Base-by-base conservation (phyloP, 2,888 invertebrate genomes). In the Pedicia rivosa region DNA sequence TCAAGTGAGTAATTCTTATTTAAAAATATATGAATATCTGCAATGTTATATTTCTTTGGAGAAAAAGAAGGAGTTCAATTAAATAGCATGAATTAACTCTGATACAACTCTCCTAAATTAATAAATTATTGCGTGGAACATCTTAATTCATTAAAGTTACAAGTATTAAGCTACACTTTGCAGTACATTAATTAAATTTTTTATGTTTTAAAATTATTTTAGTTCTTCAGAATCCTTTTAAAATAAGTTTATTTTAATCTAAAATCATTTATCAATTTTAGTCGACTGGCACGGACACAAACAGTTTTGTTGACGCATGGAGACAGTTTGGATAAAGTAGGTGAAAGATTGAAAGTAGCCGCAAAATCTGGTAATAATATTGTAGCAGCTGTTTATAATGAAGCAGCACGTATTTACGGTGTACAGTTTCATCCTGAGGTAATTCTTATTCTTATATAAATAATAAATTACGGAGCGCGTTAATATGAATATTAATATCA, bases 341-440 rank as follows among this genome's bases (percentile, higher is more conserved):
- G 94, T 20, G 83, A 91, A 33, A 72, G 75, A 45, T 88, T 98
- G 62, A 78, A 81, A 52, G 69, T 83, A 14, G 79, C 87, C 39
- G 95, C 91, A 26, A 78, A 76, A 56, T 87, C 87, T 29, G 62
- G 67, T 27, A 77, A 76, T 51, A 75, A 78, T 46, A 74, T 87
- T 55, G 72, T 88, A 47, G 80, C 87, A 9, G 95, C 84, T 39
- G 84, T 98, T 51, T 82, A 83, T 51, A 87, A 88, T 65, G 92
- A 94, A 54, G 81, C 83, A 55, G 67, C 80, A 59, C 74, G 82
- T 37, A 70, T 94, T 40, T 95, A 91, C 55, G 98, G 97, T 19
- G 83, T 98, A 43, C 98, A 98, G 66, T 98, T 98, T 64, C 98
- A 98, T 62, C 98, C 97, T 0, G 97, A 98, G 69, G 90, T 79